Evolutionary conservation across 1,140 invertebrate genomes (phyloP), one percentile per base, ranked within the genome.

Genomic region (Drosophila sp.): DNA sequence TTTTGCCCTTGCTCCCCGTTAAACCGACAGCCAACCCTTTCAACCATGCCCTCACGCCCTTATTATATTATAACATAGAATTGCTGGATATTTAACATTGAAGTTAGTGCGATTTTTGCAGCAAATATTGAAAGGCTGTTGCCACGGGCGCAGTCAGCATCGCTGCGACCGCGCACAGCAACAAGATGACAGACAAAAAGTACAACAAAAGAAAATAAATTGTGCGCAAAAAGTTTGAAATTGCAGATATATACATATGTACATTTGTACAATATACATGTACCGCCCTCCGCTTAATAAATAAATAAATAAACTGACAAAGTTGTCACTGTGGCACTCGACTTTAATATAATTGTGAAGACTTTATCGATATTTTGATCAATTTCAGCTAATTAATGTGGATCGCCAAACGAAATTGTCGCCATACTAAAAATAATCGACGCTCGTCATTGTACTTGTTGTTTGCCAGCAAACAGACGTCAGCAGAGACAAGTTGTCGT

Each of bases 381-480:
- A 61, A 65, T 51, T 71, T 57, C 13, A 32, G 21, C 41, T 38
- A 54, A 50, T 62, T 27, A 46, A 69, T 61, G 40, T 66, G 53
- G 51, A 25, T 57, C 63, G 48, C 41, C 4, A 21, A 21, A 21
- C 21, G 21, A 21, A 65, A 50, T 29, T 29, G 1, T 29, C 58
- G 36, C 13, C 51, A 73, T n/a, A 58, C 82, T 87, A 78, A 82
- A 89, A 89, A 83, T 86, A 86, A 83, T 61, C 64, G 65, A 48
- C 16, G 34, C 43, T 41, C 45, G 72, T 58, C 40, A 53, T 64
- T 64, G 62, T 76, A 72, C 69, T 64, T 63, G 65, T 29, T 63
- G 36, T 69, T 75, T 64, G 75, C 66, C 75, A 80, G 71, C 82
- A 89, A 89, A 78, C 83, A 86, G 62, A 66, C 76, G 74, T 72